Percentiles rank a stretch among this genome's conserved stretches.
These are phyloP conservation scores for Ciona savignyi DNA, from an alignment of 23 tunicate species.

Conservation along the genomic window DNA sequence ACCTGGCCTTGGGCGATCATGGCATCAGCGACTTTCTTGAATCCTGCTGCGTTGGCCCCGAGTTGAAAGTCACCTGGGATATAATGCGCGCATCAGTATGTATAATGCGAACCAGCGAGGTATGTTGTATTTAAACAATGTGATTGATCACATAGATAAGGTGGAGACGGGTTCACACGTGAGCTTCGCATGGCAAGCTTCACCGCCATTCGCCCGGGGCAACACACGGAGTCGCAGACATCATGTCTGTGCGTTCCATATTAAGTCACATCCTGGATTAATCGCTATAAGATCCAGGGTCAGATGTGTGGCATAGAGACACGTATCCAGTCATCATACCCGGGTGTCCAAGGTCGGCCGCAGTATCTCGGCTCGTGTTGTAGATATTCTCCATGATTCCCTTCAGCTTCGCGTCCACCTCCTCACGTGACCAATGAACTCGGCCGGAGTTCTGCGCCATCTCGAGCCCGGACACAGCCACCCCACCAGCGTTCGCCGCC, in stretches of 20 bases:
- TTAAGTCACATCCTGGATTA: too few relatives aligned
- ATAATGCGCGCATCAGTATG: too few relatives aligned
- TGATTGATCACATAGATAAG: too few relatives aligned
- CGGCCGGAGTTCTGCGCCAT: slow-evolving; percentile 99
- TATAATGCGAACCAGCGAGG: too few relatives aligned
- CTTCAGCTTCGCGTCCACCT: slow-evolving; percentile 88
- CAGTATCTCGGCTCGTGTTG: slow-evolving; percentile 88
- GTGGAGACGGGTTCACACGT: too few relatives aligned
- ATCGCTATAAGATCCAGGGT: too few relatives aligned
- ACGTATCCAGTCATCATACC: slow-evolving; percentile 32
- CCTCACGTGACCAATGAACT: slow-evolving; percentile 89
- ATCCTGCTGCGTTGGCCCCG: slow-evolving; percentile 99
- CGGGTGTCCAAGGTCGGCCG: slow-evolving; percentile 80
- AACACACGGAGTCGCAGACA: too few relatives aligned
- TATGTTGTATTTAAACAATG: too few relatives aligned
- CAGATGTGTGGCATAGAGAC: too few relatives aligned
- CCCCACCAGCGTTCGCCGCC: slow-evolving; percentile 99
- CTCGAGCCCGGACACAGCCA: slow-evolving; percentile 97
- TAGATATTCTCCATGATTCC: slow-evolving; percentile 90
- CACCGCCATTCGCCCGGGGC: too few relatives aligned
- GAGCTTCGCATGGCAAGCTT: too few relatives aligned
- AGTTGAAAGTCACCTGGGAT: slow-evolving; percentile 92
- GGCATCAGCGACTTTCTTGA: slow-evolving; percentile 99
- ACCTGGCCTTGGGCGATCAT: slow-evolving; percentile 98
- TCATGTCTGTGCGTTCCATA: too few relatives aligned